Conservation (phyloP, 2,888 invertebrate genomes). For the Chrysolina haemoptera region DNA sequence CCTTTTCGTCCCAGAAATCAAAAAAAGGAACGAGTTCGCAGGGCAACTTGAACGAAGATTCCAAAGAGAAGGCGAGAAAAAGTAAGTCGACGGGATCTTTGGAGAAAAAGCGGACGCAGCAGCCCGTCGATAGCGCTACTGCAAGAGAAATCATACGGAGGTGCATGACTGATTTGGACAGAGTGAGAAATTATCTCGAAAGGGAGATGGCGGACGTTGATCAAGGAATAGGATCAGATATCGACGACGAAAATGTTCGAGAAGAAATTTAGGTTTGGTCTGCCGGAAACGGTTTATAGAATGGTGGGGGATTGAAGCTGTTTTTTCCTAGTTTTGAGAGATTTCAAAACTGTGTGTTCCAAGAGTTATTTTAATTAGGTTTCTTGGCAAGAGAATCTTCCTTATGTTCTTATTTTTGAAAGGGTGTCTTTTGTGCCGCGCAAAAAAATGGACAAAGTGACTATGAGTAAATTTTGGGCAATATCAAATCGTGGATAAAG, state of each 20-base stretch:
- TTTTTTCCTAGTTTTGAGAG: background rate
- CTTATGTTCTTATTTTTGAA: too few species aligned
- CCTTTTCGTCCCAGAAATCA: background rate
- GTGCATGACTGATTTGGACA: conserved; percentile 10
- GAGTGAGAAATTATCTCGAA: background rate
- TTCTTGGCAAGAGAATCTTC: too few species aligned
- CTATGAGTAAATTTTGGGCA: too few species aligned
- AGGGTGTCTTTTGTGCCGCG: too few species aligned
- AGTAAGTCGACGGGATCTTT: conserved; percentile 11
- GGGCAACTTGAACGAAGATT: background rate
- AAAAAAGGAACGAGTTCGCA: background rate
- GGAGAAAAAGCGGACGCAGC: background rate
- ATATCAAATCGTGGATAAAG: too few species aligned
- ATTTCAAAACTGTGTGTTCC: background rate
- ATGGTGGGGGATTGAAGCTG: too few species aligned
- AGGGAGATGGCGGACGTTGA: background rate
- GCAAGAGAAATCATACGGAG: conserved; percentile 2
- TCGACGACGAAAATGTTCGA: background rate
- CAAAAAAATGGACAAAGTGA: too few species aligned
- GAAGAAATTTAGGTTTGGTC: background rate
- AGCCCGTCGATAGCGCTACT: background rate
- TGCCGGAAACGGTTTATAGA: background rate
- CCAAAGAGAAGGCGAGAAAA: background rate
- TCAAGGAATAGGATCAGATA: background rate
- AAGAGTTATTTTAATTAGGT: too few species aligned